Evolutionary conservation across 2,797 vertebrate genomes (phyloP), one percentile per base, ranked within the genome.

Genomic region (Triplophysa yarkandensis): DNA sequence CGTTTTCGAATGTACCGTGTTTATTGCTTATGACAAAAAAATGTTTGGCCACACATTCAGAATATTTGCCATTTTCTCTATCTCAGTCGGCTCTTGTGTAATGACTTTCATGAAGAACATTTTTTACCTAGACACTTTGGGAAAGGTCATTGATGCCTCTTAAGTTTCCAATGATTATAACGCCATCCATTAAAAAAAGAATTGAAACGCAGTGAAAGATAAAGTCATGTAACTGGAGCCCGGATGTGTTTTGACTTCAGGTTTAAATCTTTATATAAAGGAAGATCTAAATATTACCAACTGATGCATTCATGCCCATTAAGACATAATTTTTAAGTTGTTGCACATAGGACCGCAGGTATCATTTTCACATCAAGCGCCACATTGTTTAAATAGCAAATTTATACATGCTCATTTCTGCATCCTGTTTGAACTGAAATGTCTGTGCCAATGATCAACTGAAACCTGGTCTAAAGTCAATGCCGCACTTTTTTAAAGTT

Each of bases 21-120:
- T 8, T 8, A 9, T 48, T 21, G 50, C 34, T 76, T 32, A 57
- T 74, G 39, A 70, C 46, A 52, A 61, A 78, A 68, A 58, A 65
- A 80, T 50, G 34, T 60, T 70, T 64, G 62, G 73, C 32, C 17
- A 62, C 34, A 68, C 54, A 4, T 36, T 60, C 48, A 61, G 50
- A 28, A 54, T 50, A 60, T 81, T 68, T 67, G 44, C 48, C 10
- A 44, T 65, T 77, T 70, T 70, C 60, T 76, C n/a, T 44, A 71
- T 70, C 62, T 66, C 68, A 13, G 23, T 69, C 55, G 28, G 52
- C 9, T 68, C 69, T 63, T 76, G n/a, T 55, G 4, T 54, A 68
- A 41, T 41, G 34, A 28, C 36, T 43, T 55, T 17, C 25, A 57
- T 8, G 19, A 34, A 3, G 21, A 68, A 44, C 54, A 60, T 77